These are phyloP conservation scores for Crotophaga sulcirostris DNA, from an alignment of 2,113 vertebrate genomes.

Conservation along the genomic window DNA sequence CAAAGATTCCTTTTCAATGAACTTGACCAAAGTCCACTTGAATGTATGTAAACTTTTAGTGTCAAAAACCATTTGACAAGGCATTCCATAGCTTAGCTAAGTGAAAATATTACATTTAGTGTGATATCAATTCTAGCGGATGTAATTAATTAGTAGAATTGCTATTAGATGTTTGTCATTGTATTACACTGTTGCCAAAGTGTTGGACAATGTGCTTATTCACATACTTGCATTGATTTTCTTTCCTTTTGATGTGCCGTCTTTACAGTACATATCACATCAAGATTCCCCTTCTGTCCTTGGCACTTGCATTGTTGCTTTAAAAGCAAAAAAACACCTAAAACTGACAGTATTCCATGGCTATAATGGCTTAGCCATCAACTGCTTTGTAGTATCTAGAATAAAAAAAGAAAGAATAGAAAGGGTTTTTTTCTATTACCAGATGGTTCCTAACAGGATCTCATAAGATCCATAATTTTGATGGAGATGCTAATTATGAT, in stretches of 20 bases:
- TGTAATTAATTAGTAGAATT: neutral
- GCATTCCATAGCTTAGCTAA: neutral
- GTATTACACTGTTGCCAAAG: neutral
- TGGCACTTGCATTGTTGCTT: neutral
- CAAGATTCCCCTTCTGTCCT: neutral
- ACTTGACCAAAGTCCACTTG: neutral
- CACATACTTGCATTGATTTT: neutral
- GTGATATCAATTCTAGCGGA: neutral
- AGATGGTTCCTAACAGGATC: neutral
- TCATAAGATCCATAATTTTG: neutral
- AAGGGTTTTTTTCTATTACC: neutral
- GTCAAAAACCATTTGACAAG: neutral
- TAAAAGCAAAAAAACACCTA: constrained; percentile 19
- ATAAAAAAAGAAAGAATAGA: neutral
- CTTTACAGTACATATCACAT: neutral
- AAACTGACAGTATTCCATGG: neutral
- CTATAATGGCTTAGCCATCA: neutral
- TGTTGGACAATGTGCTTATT: neutral
- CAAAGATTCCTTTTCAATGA: neutral
- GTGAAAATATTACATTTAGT: neutral
- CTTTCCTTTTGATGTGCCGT: neutral
- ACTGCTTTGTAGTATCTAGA: neutral
- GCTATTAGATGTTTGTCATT: neutral
- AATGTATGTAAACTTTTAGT: neutral
- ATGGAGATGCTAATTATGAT: neutral